Evolutionary conservation across 2,113 vertebrate species (phyloP), one percentile per base, ranked within the genome.

Genomic region (Platycercus adscitus): DNA sequence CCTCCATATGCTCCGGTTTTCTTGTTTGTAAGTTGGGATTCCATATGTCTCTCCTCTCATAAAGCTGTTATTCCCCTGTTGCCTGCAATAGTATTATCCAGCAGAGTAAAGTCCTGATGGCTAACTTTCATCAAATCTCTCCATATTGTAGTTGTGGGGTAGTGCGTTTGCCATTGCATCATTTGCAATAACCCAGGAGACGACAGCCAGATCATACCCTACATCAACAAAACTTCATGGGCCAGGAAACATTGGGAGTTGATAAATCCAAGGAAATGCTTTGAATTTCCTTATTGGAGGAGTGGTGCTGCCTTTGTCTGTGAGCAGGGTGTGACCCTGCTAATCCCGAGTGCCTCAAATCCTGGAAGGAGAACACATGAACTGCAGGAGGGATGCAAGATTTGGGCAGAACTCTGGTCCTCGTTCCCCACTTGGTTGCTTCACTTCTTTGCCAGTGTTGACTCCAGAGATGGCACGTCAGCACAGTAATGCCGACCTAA

Each of bases 241-340:
- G 61, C 60, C 76, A 49, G 88, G 90, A 92, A 94, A 71, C 50
- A 6, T 25, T 16, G 70, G 29, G 91, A 84, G 69, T 15, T 81
- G 90, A 92, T 78, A 93, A 95, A 84, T 49, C 77, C 76, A 65
- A 93, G 92, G 88, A 95, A 95, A 94, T 44, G 44, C 61, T 83
- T 71, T 61, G 33, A 19, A 52, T 78, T 82, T 88, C 85, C 88
- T 88, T 90, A 93, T 86, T 69, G 37, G 80, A 93, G 91, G 94
- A 94, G 90, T 49, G 88, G 55, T 55, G 7, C 44, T 71, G 91
- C 71, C 68, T 81, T 71, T 95, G 64, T 91, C 24, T 63, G 43
- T 12, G 20, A 65, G n/a, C 52, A n/a, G 94, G 89, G 83, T 65
- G 91, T 43, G 44, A 39, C 60, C 35, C 44, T 16, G 63, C 68